A percentile compares a stretch with the other conserved stretches of the same genome.
Conservation (phyloP, 1,140 invertebrate species). For the Leptopilina clavipes region DNA sequence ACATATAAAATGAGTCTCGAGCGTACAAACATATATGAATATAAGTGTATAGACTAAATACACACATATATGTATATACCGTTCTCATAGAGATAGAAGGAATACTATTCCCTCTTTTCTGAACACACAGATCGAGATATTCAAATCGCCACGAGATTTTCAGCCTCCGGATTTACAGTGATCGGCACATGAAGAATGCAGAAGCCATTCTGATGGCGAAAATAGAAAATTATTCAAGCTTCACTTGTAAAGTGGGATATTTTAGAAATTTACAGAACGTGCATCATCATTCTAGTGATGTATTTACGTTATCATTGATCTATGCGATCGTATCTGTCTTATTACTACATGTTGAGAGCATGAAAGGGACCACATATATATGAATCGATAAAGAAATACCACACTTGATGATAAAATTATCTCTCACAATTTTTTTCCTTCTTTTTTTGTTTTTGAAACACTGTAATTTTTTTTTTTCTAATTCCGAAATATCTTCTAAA, state of each 20-base stretch:
- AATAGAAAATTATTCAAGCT: constrained; percentile 24
- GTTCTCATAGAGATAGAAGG: constrained; percentile 24
- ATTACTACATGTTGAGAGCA: constrained; percentile 1
- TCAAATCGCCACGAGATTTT: constrained; percentile 24
- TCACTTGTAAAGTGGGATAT: constrained; percentile 12
- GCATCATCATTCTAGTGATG: constrained; percentile 25
- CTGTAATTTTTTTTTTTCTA: too few relatives aligned
- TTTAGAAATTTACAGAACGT: constrained; percentile 19
- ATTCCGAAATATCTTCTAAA: too few relatives aligned
- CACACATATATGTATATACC: background rate
- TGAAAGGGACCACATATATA: constrained; percentile 6
- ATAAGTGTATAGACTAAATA: background rate
- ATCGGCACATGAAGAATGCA: constrained; percentile 21
- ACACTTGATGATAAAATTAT: too few relatives aligned
- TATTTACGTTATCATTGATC: constrained; percentile 22
- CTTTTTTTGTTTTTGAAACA: too few relatives aligned
- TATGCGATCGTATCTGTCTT: constrained; percentile 7
- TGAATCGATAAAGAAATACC: too few relatives aligned
- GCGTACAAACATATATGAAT: background rate
- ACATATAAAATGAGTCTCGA: background rate
- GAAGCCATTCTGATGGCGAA: constrained; percentile 16
- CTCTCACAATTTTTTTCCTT: too few relatives aligned
- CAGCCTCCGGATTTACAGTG: constrained; percentile 33
- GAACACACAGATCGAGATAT: constrained; percentile 27
- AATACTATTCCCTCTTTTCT: constrained; percentile 21